These are phyloP conservation scores for Cheiracanthium punctorium DNA, from an alignment of 2,888 invertebrate genomes.

Conservation along the genomic window DNA sequence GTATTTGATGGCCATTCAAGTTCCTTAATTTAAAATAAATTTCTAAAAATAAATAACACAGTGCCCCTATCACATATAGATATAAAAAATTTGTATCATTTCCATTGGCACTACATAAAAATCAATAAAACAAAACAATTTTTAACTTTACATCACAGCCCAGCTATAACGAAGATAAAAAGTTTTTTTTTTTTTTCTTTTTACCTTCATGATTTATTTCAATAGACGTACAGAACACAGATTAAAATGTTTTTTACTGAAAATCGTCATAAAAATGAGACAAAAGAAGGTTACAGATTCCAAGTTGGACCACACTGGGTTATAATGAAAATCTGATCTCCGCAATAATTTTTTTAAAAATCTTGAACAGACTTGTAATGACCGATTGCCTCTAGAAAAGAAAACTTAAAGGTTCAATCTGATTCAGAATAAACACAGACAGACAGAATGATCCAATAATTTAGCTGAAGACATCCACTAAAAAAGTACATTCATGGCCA, in stretches of 20 bases:
- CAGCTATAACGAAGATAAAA: neutral
- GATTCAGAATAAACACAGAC: no score
- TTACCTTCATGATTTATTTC: no score
- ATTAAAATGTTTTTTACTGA: neutral
- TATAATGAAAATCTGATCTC: neutral
- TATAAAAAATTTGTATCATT: neutral
- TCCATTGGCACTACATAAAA: neutral
- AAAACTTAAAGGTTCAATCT: neutral
- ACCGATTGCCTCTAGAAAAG: neutral
- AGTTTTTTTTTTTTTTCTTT: no score
- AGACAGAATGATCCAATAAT: constrained; percentile 25
- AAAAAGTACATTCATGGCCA: constrained; percentile 39
- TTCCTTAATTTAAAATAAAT: no score
- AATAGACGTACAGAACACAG: neutral
- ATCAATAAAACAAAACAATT: no score
- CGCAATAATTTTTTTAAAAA: neutral
- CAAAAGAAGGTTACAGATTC: neutral
- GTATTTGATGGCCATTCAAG: no score
- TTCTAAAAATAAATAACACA: no score
- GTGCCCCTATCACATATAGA: no score
- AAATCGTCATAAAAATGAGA: neutral
- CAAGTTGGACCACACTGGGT: neutral
- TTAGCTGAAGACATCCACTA: constrained; percentile 52
- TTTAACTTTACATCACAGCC: neutral
- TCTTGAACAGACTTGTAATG: neutral